Evolutionary conservation across 1,140 invertebrate species (phyloP).

Genomic region (Saccostrea cuccullata): DNA sequence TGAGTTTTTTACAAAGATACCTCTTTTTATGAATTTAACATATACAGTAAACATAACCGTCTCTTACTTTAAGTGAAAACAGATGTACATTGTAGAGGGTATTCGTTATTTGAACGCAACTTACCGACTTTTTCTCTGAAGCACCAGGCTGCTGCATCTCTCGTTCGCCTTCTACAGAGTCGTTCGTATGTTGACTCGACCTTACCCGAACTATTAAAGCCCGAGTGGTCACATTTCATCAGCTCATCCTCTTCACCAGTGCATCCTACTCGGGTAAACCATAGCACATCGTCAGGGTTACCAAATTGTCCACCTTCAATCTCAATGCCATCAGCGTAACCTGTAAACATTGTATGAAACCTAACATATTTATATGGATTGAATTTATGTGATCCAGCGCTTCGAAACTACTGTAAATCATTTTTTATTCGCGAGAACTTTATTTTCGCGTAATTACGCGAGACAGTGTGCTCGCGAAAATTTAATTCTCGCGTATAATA

Average conservation of each 20-base stretch:
- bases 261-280: slow-evolving; percentile 59
- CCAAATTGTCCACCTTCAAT: slow-evolving; percentile 54
- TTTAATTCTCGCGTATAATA: too few relatives aligned
- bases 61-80: too few relatives aligned
- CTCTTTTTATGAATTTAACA: too few relatives aligned
- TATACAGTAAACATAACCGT: too few relatives aligned
- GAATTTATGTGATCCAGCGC: neutral
- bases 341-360: slow-evolving; percentile 43
- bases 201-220: slow-evolving; percentile 56
- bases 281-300: slow-evolving; percentile 39
- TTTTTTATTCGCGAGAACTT: too few relatives aligned
- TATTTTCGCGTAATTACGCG: too few relatives aligned
- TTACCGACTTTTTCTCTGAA: slow-evolving; percentile 56
- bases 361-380: slow-evolving; percentile 36
- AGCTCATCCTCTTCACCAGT: slow-evolving; percentile 57
- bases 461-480: too few relatives aligned
- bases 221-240: slow-evolving; percentile 58
- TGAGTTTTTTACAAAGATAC: too few relatives aligned
- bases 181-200: slow-evolving; percentile 51
- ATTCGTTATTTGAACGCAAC: neutral
- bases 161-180: slow-evolving; percentile 46
- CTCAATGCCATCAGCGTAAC: slow-evolving; percentile 55
- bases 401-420: too few relatives aligned
- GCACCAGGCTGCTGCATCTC: slow-evolving; percentile 60
- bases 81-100: too few relatives aligned